Evolutionary conservation across 2,797 vertebrate genomes (phyloP), one percentile per base, ranked within the genome.

Genomic region (Petrocephalus schoutedeni): DNA sequence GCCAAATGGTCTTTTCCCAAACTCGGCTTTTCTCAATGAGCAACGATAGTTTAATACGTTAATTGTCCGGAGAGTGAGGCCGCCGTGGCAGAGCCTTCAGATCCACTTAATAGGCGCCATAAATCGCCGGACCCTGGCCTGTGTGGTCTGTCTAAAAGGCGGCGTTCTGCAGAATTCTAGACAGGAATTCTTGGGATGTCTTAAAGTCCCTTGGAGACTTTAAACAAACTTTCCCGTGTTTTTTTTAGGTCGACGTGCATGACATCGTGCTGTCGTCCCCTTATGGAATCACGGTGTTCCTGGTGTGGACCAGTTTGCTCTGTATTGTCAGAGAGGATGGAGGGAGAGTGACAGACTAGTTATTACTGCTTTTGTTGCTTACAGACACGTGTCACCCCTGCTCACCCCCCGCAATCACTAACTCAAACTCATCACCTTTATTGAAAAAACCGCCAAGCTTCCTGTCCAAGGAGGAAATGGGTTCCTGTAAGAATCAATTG

Each of bases 31-130:
- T 92, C 95, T 96, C 95, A 94, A 96, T 95, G 95, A 96, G 97
- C 96, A 96, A 98, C 95, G 97, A 97, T 97, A 96, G 95, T 97
- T 98, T 97, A 97, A 97, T 97, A 96, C 96, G 95, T 95, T 97
- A 97, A 96, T 96, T 96, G 96, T 95, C 94, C 93, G 95, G 96
- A 95, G 96, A 96, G 96, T 97, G 95, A 94, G 94, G 95, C 95
- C 94, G 95, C 96, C 96, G 95, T 90, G 41, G 95, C 94, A 89
- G 90, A 94, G 95, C 95, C 94, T 61, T 87, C 93, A 94, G 95
- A 95, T 92, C 93, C 95, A 96, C 97, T 97, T 96, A 95, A 96
- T 95, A 89, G 89, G 93, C 93, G 91, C 92, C 94, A 95, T 94
- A 92, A 94, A 94, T 91, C 89, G 92, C 92, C 92, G 92, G 92